A percentile compares a stretch with the other conserved stretches of the same genome.
These are phyloP conservation scores for Leptopilina drosophilae DNA, from an alignment of 2,888 invertebrate genomes.

Conservation along the genomic window DNA sequence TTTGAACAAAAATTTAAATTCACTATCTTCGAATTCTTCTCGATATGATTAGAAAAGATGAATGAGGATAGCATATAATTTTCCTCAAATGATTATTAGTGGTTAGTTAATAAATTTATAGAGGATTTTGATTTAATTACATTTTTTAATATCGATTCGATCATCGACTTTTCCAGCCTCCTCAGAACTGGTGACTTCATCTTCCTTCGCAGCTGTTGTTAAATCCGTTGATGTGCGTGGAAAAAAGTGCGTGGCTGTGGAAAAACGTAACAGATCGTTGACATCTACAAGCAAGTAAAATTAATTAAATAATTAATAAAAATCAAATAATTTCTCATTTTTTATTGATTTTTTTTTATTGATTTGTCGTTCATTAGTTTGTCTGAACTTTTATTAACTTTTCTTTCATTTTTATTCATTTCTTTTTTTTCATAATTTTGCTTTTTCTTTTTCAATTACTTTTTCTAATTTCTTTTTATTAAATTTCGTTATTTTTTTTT, in stretches of 20 bases:
- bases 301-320: neutral
- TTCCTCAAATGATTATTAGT: no score
- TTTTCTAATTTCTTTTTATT: no score
- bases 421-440: neutral
- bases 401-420: neutral
- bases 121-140: neutral
- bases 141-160: slow-evolving; percentile 43
- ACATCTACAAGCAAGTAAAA: slow-evolving; percentile 50
- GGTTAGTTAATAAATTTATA: no score
- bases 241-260: slow-evolving; percentile 75
- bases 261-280: slow-evolving; percentile 57
- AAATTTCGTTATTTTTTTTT: no score
- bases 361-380: neutral
- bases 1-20: no score
- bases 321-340: slow-evolving; percentile 14
- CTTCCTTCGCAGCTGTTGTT: slow-evolving; percentile 81
- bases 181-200: slow-evolving; percentile 87
- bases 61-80: no score
- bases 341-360: neutral
- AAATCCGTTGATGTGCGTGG: slow-evolving; percentile 75
- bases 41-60: no score
- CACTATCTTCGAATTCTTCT: no score
- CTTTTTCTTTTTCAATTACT: no score
- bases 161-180: slow-evolving; percentile 78
- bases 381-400: neutral